Percentiles rank a stretch among this genome's conserved stretches.
Conservation (phyloP, 2,113 vertebrate genomes). For the Eublepharis macularius region DNA sequence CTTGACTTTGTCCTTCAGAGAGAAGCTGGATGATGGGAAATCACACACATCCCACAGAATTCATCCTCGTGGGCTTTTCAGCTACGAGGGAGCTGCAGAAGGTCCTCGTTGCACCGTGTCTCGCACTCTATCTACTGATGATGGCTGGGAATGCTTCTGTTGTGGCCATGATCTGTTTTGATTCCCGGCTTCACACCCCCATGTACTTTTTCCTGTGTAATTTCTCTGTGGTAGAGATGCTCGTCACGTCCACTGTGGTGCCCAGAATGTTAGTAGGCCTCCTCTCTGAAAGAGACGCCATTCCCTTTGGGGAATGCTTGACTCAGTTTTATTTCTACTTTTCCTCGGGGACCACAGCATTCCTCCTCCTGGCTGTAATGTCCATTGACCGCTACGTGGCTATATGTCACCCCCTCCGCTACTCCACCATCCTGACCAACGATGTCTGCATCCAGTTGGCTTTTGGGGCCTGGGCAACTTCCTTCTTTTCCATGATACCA, state of each 20-base stretch:
- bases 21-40: slow-evolving; percentile 1
- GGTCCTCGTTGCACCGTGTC: slow-evolving; percentile 17
- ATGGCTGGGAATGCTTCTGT: slow-evolving; percentile 13
- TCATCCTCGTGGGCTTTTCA: slow-evolving; percentile 34
- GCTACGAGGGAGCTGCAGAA: background rate
- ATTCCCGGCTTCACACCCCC: slow-evolving; percentile 30
- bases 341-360: slow-evolving; percentile 30
- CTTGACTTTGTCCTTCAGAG: background rate
- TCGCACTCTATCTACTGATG: slow-evolving; percentile 1
- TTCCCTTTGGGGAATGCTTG: slow-evolving; percentile 18
- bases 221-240: slow-evolving; percentile 31
- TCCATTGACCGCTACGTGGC: slow-evolving; percentile 56
- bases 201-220: slow-evolving; percentile 42
- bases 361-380: slow-evolving; percentile 32
- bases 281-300: background rate
- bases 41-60: background rate
- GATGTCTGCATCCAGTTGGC: slow-evolving; percentile 26
- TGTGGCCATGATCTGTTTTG: background rate
- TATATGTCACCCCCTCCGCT: slow-evolving; percentile 47
- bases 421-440: slow-evolving; percentile 27
- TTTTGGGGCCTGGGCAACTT: background rate
- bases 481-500: slow-evolving; percentile 29
- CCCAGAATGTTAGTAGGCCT: slow-evolving; percentile 42
- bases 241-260: slow-evolving; percentile 32
- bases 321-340: slow-evolving; percentile 49